A percentile compares a stretch with the other conserved stretches of the same genome.
Conservation (phyloP, 2,113 vertebrate species). For the Fregetta grallaria region DNA sequence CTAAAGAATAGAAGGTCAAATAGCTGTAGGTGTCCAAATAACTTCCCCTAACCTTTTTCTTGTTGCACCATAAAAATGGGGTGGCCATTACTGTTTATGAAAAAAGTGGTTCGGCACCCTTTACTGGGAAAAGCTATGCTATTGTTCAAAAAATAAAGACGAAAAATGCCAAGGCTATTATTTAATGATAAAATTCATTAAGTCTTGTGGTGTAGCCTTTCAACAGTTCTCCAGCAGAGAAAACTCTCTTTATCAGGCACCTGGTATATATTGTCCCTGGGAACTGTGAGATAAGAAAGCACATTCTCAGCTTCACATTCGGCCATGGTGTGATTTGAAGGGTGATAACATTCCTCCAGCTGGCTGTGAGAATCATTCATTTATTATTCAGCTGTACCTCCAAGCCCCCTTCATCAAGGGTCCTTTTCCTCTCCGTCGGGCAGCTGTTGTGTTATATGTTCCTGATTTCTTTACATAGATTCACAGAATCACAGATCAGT, state of each 20-base stretch:
- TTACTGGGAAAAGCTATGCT: neutral
- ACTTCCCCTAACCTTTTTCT: neutral
- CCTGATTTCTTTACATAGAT: neutral
- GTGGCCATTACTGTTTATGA: neutral
- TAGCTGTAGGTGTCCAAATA: neutral
- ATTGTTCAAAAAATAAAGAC: neutral
- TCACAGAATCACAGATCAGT: neutral
- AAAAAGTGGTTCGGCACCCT: neutral
- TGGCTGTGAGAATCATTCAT: neutral
- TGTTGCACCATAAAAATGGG: neutral
- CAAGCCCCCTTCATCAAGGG: neutral
- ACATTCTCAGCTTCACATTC: neutral
- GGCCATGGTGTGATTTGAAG: neutral
- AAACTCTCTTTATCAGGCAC: slow-evolving; percentile 5
- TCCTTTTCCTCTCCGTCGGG: neutral
- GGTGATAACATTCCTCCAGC: neutral
- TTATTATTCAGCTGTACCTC: neutral
- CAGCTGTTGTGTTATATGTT: neutral
- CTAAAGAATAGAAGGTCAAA: neutral
- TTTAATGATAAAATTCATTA: neutral
- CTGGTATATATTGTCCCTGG: neutral
- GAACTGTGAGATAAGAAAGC: slow-evolving; percentile 25
- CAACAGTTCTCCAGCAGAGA: neutral
- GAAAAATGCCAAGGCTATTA: neutral
- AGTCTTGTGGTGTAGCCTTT: neutral